Percentiles rank a stretch among this genome's conserved stretches.
These are phyloP conservation scores for Agrochola macilenta DNA, from an alignment of 2,888 invertebrate genomes.

Conservation along the genomic window DNA sequence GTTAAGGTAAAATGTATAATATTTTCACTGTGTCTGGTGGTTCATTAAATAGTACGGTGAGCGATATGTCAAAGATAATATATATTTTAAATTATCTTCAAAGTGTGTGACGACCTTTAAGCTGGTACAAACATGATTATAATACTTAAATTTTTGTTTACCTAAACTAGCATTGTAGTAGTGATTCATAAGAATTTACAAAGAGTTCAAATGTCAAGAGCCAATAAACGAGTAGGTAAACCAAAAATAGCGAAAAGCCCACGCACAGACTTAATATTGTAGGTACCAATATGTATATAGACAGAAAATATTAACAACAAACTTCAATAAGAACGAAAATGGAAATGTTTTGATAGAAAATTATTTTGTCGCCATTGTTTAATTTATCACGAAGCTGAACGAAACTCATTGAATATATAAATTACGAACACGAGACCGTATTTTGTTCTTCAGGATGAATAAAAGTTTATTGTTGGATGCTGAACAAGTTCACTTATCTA, in stretches of 20 bases:
- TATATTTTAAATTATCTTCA: too few relatives aligned
- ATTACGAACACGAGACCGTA: conserved; percentile 24
- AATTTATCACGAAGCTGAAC: conserved; percentile 34
- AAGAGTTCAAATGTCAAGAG: conserved; percentile 32
- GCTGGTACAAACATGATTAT: neutral
- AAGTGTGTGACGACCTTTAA: too few relatives aligned
- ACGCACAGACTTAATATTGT: neutral
- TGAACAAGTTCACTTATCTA: conserved; percentile 54
- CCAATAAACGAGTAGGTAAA: conserved; percentile 12
- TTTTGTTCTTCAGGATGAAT: conserved; percentile 37
- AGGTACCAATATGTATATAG: neutral
- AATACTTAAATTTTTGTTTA: conserved; percentile 5
- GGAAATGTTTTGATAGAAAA: conserved; percentile 23
- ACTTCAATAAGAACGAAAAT: conserved; percentile 20
- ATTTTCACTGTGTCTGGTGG: too few relatives aligned
- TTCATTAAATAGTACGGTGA: too few relatives aligned
- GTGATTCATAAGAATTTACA: conserved; percentile 14
- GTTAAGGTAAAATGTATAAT: too few relatives aligned
- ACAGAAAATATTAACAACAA: conserved; percentile 3
- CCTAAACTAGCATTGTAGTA: neutral
- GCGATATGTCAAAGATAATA: too few relatives aligned
- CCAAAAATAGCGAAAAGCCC: neutral
- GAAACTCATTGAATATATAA: conserved; percentile 44
- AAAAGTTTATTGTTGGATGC: conserved; percentile 57
- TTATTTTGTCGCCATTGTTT: conserved; percentile 30